phyloP scores from a whole-genome alignment of 1,140 invertebrate genomes.

The Euschistus heros region DNA sequence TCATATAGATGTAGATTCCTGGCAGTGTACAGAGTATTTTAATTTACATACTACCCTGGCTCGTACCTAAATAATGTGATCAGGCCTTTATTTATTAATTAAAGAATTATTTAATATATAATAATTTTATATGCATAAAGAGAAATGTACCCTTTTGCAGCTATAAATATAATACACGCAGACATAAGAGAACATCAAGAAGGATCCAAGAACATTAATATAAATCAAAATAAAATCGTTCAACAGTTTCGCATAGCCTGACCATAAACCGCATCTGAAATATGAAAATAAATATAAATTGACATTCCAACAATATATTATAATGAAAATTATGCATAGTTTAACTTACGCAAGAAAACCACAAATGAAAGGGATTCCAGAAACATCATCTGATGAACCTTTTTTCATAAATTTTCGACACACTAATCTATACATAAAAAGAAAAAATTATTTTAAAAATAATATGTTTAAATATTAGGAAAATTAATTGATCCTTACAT shows the following conservation, averaged over 20 bases:
- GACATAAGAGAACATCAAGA: constrained; percentile 1
- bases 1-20: too few relatives aligned
- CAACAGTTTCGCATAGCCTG: neutral
- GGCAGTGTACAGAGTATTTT: too few relatives aligned
- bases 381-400: constrained; percentile 54
- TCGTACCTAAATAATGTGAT: too few relatives aligned
- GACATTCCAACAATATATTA: constrained; percentile 27
- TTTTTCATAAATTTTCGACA: constrained; percentile 54
- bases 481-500: constrained; percentile 41
- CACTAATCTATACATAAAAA: constrained; percentile 42
- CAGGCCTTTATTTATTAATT: too few relatives aligned
- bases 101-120: too few relatives aligned
- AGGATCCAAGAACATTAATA: constrained; percentile 2
- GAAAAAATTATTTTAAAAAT: neutral
- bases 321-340: constrained; percentile 13
- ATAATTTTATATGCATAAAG: too few relatives aligned
- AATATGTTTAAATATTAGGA: neutral
- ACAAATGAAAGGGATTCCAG: constrained; percentile 60
- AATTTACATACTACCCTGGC: too few relatives aligned
- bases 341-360: constrained; percentile 61
- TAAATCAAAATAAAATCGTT: neutral
- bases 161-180: neutral
- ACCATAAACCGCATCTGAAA: constrained; percentile 2
- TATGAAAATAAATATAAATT: constrained; percentile 16
- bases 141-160: neutral